A percentile compares a stretch with the other conserved stretches of the same genome.
phyloP scores from a whole-genome alignment of 2,888 invertebrate genomes.

The Catocala fraxini region DNA sequence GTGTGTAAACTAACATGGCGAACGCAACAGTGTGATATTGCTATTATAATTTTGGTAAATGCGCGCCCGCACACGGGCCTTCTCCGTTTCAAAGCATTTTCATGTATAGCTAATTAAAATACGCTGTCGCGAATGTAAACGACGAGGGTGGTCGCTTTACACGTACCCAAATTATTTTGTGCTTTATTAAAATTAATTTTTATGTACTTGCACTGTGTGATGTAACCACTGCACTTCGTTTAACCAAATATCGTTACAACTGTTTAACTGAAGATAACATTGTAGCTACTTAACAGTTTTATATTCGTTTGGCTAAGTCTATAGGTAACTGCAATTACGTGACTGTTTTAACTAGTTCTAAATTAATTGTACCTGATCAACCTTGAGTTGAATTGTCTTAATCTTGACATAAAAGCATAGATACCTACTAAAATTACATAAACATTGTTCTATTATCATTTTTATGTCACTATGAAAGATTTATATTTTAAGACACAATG shows the following conservation, averaged over 20 bases:
- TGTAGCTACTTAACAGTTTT: conserved; percentile 2
- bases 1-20: conserved; percentile 60
- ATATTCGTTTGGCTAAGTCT: neutral
- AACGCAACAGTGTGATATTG: conserved; percentile 70
- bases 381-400: no score
- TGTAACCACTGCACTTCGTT: conserved; percentile 5
- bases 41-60: conserved; percentile 72
- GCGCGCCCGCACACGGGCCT: conserved; percentile 62
- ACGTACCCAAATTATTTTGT: conserved; percentile 67
- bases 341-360: no score
- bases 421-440: no score
- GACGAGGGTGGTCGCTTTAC: conserved; percentile 64
- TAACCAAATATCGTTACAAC: neutral
- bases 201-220: conserved; percentile 46
- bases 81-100: conserved; percentile 82
- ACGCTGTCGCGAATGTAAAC: conserved; percentile 77
- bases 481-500: no score
- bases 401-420: no score
- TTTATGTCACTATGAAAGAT: no score
- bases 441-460: no score
- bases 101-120: conserved; percentile 87
- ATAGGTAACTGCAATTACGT: no score
- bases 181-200: conserved; percentile 75
- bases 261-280: neutral
- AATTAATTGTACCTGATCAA: no score